Evolutionary conservation across 2,888 invertebrate species (phyloP), one percentile per base, ranked within the genome.

Genomic region (Gnatocerus cornutus): DNA sequence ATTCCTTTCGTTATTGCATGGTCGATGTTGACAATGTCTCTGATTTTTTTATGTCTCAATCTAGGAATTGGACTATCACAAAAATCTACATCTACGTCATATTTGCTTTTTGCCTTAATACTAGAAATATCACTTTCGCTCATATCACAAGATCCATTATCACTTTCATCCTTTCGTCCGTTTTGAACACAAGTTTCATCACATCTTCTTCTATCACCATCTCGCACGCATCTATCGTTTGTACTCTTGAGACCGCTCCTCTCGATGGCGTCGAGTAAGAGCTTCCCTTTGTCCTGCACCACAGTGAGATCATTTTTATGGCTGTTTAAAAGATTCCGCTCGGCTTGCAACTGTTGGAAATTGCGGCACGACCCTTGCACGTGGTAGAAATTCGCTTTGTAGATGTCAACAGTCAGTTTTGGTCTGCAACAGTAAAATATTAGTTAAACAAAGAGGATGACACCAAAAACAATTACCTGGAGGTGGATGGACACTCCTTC

Each of bases 71-170:
- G 78, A 77, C 79, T 84, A 85, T 85, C 84, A 84, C 84, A 84
- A 81, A 80, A 80, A 78, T 83, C 81, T 80, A 79, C 73, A 76
- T 81, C 81, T 78, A 81, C 79, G 77, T 78, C 81, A 79, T 80
- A 79, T 76, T 78, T 81, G 76, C 76, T 75, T 74, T 80, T 82
- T 74, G 78, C 78, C 80, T 79, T 85, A 84, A 78, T 78, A 82
- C 81, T 84, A 84, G 78, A 81, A 79, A 78, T 85, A 85, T 85
- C 84, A 84, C 84, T 82, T 79, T 81, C 82, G 79, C 83, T 81
- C 79, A 72, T 82, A 82, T 82, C 81, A 83, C 82, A 81, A 76
- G 74, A 72, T 76, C 71, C 77, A 77, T 75, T 79, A 84, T 84
- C 84, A 84, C 78, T 71, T 77, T 74, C 79, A 79, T 79, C 76